A percentile compares a stretch with the other conserved stretches of the same genome.
Evolutionary conservation across 1,140 invertebrate genomes (phyloP).

Genomic region (Arion vulgaris): DNA sequence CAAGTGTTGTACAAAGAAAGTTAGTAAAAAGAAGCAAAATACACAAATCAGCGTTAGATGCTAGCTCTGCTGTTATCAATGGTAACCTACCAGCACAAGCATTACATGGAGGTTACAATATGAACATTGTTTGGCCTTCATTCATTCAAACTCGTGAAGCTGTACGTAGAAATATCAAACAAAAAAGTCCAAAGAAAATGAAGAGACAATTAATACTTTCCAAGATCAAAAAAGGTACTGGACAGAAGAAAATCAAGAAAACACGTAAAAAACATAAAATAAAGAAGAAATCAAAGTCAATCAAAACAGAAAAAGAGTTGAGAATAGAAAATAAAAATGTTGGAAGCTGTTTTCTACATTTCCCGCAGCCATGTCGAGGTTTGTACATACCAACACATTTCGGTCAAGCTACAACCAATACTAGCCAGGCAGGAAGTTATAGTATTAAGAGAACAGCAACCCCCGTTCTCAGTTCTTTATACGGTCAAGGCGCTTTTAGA

Average conservation of each 20-base stretch:
- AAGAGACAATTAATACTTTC: neutral
- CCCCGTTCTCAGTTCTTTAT: slow-evolving; percentile 3
- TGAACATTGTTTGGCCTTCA: no score
- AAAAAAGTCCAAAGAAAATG: slow-evolving; percentile 3
- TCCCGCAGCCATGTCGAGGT: neutral
- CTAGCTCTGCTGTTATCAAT: no score
- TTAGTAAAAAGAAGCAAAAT: neutral
- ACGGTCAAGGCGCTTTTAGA: slow-evolving; percentile 15
- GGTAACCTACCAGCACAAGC: no score
- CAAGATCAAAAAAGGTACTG: neutral
- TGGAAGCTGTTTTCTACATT: neutral
- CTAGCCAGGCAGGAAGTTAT: neutral
- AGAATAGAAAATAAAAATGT: neutral
- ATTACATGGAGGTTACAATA: no score
- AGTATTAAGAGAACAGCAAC: slow-evolving; percentile 15
- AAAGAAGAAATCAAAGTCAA: neutral
- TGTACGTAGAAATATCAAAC: neutral
- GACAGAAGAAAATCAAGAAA: no score
- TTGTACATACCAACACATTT: neutral
- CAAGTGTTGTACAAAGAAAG: neutral
- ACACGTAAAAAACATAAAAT: neutral
- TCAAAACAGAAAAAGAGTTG: no score
- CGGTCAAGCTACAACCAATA: neutral
- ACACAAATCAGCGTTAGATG: no score
- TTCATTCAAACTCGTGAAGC: no score